Base-by-base conservation (phyloP, 2,888 invertebrate species). In the Syrista parreyssii region DNA sequence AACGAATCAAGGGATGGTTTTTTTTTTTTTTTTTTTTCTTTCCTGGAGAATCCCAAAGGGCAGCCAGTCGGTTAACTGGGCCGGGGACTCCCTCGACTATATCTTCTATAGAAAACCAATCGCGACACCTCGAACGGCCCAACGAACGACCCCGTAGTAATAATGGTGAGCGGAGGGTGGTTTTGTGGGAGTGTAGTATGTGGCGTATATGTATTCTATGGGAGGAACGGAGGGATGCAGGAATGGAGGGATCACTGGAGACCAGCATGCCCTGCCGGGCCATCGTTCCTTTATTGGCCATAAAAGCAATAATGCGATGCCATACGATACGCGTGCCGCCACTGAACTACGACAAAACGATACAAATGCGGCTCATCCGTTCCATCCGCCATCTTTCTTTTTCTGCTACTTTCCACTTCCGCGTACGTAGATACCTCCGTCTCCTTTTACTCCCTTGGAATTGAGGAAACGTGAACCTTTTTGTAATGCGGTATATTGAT, bases 281-380 rank as follows among this genome's bases (percentile, higher is more conserved):
- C 82, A 86, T 88, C 86, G 82, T 85, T 86, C 86, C 85, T 90
- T 91, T 91, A 91, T 91, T 90, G 91, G 87, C 91, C 87, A 91
- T 91, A 91, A 91, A 91, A 89, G 90, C 89, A 91, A 91, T 91
- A 91, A 91, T 90, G 85, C 89, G 88, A 87, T 86, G 84, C 87
- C 85, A 86, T 88, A 84, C 87, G 86, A 87, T 88, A 84, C 88
- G 87, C 88, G 87, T 87, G 87, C 86, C 88, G 84, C 79, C 81
- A 79, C 85, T 84, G 85, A 85, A 86, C 83, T 83, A 88, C 89
- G 86, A 89, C 88, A 87, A 89, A 90, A 88, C 86, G 89, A 89
- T 88, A 89, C 88, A 89, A 88, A 89, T 86, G 80, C 80, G 80
- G 31, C 71, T 33, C 71, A 71, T 33, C 71, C 71, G 32, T 55